Percentiles rank a stretch among this genome's conserved stretches.
Conservation (phyloP, 1,140 invertebrate species). For the Ceratoteleas bidentatus region DNA sequence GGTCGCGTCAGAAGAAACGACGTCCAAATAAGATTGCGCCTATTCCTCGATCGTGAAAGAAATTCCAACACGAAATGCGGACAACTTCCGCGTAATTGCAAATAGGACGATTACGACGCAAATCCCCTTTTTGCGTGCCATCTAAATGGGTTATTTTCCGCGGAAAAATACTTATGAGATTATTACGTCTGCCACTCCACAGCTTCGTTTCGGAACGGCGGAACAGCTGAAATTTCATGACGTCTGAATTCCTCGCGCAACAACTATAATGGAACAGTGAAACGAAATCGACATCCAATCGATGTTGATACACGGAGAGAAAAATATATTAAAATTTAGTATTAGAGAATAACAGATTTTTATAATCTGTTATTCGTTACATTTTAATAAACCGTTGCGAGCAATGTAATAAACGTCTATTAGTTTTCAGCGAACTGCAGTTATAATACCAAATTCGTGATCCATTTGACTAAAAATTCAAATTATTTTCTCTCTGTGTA, state of each 20-base stretch:
- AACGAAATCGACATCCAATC: no score
- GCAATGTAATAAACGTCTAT: no score
- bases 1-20: conserved; percentile 36
- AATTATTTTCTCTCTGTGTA: no score
- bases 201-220: neutral
- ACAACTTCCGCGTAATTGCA: conserved; percentile 64
- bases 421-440: no score
- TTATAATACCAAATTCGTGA: no score
- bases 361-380: no score
- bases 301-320: no score
- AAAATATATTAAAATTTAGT: no score
- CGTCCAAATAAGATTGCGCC: conserved; percentile 57
- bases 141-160: conserved; percentile 38
- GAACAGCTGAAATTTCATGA: neutral
- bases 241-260: neutral
- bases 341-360: no score
- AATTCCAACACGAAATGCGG: conserved; percentile 60
- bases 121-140: conserved; percentile 36
- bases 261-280: no score
- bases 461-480: no score
- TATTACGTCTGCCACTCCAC: conserved; percentile 13
- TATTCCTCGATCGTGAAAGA: conserved; percentile 54
- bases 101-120: conserved; percentile 59
- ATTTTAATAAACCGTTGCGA: no score
- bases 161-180: conserved; percentile 25